Percentiles rank a stretch among this genome's conserved stretches.
These are phyloP conservation scores for Syngnathus acus DNA, from an alignment of 2,797 vertebrate genomes.

Conservation along the genomic window DNA sequence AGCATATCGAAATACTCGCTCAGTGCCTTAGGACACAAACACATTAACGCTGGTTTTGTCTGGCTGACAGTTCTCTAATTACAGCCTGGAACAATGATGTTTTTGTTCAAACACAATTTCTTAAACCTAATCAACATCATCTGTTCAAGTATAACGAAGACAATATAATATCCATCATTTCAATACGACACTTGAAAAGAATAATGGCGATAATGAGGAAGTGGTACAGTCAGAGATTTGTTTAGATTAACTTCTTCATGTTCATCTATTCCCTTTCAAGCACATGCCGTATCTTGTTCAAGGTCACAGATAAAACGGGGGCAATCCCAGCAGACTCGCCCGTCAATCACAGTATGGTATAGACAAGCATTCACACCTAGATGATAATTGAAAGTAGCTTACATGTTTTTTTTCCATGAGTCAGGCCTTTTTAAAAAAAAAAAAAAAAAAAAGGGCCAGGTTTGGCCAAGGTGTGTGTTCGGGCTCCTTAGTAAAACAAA, in stretches of 20 bases:
- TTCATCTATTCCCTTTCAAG: not conserved
- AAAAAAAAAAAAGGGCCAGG: too few species aligned
- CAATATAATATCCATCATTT: slow-evolving; percentile 16
- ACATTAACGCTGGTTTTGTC: slow-evolving; percentile 8
- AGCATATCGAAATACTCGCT: slow-evolving; percentile 19
- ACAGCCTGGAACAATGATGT: slow-evolving; percentile 12
- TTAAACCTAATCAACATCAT: slow-evolving; percentile 19
- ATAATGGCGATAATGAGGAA: not conserved
- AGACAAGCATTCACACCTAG: not conserved
- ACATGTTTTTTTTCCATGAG: too few species aligned
- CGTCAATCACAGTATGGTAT: not conserved
- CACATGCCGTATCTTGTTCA: not conserved
- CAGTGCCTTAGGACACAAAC: slow-evolving; percentile 19
- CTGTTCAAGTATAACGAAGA: slow-evolving; percentile 1
- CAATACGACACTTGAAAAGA: not conserved
- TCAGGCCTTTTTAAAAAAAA: too few species aligned
- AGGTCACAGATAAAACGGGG: not conserved
- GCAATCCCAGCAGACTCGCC: too few species aligned
- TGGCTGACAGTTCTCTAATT: slow-evolving; percentile 32
- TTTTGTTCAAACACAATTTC: slow-evolving; percentile 24
- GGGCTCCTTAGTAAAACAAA: not conserved
- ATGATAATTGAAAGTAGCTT: not conserved
- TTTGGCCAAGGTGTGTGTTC: too few species aligned
- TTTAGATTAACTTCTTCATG: not conserved
- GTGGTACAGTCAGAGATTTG: not conserved